A percentile compares a stretch with the other conserved stretches of the same genome.
phyloP scores from a whole-genome alignment of 1,140 invertebrate species.

The Listronotus oregonensis region DNA sequence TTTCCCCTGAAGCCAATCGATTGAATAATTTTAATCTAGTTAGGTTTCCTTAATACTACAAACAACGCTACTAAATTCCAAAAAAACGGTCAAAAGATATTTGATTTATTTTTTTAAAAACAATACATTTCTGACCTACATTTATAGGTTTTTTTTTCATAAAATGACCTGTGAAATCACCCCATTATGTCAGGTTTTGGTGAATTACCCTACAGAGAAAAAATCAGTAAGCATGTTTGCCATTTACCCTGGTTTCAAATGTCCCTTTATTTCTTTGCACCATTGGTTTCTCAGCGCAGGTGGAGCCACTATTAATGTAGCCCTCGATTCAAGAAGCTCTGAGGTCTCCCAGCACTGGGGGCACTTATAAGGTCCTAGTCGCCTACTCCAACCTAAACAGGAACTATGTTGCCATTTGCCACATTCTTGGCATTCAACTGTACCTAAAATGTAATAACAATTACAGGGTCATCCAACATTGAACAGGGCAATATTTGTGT shows the following conservation, averaged over 20 bases:
- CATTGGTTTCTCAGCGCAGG: conserved; percentile 72
- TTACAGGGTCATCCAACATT: background rate
- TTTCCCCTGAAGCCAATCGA: no score
- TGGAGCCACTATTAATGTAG: conserved; percentile 79
- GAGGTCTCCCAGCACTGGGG: conserved; percentile 67
- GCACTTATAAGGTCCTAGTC: conserved; percentile 61
- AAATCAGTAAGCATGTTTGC: conserved; percentile 29
- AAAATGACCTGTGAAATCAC: no score
- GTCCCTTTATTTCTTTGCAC: conserved; percentile 73
- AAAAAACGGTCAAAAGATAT: no score
- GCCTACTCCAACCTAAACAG: conserved; percentile 63
- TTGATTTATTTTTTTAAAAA: no score
- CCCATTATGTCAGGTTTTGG: no score
- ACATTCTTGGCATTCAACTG: conserved; percentile 62
- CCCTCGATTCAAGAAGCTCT: conserved; percentile 60
- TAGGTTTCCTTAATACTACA: no score
- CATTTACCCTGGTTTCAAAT: conserved; percentile 60
- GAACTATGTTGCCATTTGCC: conserved; percentile 63
- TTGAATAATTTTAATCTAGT: no score
- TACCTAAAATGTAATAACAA: conserved; percentile 30
- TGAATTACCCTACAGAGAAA: no score
- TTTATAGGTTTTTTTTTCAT: no score
- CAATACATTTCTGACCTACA: no score
- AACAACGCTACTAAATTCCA: no score
- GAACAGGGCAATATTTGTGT: background rate